Evolutionary conservation across 1,140 invertebrate species (phyloP).

Genomic region (Cepaea nemoralis): DNA sequence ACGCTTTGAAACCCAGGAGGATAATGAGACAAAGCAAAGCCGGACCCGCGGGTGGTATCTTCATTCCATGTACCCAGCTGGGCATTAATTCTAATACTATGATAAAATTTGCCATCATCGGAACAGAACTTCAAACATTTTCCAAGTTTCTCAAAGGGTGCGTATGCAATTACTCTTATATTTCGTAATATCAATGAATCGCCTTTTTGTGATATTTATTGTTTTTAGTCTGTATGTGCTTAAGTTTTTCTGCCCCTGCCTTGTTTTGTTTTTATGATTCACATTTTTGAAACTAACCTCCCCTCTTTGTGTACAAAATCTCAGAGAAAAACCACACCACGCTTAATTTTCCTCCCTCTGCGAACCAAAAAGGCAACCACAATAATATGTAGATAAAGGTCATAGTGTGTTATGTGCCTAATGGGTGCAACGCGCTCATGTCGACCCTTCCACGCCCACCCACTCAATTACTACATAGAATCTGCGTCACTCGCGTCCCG

Average conservation of each 20-base stretch:
- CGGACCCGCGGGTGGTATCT: conserved; percentile 44
- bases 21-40: conserved; percentile 28
- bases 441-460: too few species aligned
- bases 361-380: too few species aligned
- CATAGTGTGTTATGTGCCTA: neutral
- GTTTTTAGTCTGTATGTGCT: too few species aligned
- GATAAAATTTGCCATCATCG: conserved; percentile 97
- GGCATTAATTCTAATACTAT: conserved; percentile 91
- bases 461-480: too few species aligned
- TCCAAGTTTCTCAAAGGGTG: conserved; percentile 83
- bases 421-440: neutral
- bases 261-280: too few species aligned
- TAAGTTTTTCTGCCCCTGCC: too few species aligned
- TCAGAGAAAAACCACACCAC: too few species aligned
- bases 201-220: too few species aligned
- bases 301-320: too few species aligned
- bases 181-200: neutral
- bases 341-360: too few species aligned
- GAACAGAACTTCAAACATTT: conserved; percentile 96
- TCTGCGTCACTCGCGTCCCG: too few species aligned
- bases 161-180: neutral
- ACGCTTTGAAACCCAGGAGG: conserved; percentile 18
- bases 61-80: conserved; percentile 59
- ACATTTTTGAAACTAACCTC: too few species aligned
- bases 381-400: neutral